Base-by-base conservation (phyloP, 2,797 vertebrate species). In the Hemibagrus guttatus region DNA sequence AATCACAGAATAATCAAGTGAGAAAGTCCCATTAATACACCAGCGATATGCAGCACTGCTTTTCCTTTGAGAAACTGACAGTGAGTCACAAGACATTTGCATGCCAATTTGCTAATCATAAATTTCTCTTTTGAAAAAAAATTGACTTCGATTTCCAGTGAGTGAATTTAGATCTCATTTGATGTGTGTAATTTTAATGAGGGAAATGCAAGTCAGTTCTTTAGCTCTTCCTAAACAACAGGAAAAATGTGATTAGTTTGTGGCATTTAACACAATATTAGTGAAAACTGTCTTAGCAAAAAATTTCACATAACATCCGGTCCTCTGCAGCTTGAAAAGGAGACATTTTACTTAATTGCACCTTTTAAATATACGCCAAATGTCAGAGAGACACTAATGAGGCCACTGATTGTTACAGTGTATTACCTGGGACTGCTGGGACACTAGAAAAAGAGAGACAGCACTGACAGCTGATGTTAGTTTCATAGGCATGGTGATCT, bases 1-100 rank as follows among this genome's bases (percentile, higher is more conserved):
- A 89, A 92, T 95, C 95, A 92, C 89, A 91, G 92, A 93, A 94
- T 92, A 94, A 94, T 94, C 93, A 92, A 91, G 94, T 93, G 86
- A 93, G 91, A 94, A 92, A 91, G 85, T 90, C 89, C 87, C 76
- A 82, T 85, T 87, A 84, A 93, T 92, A 92, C 93, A 93, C 91
- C 90, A 89, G 90, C 90, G 92, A 94, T 93, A 64, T 81, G 42
- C 91, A 86, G 74, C 88, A 91, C 84, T 90, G 86, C 87, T 90
- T 90, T 91, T 92, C 89, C 88, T 90, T 89, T 19, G 87, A 17
- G 78, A 84, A 42, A 75, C 76, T 85, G 59, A 56, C 63, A 83
- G 61, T 89, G 85, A 89, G 85, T 88, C 89, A 87, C 75, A 88
- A 64, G 85, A 68, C 69, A 88, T 87, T 66, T 85, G 81, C 87